Evolutionary conservation across 53 echinoderm and acorn worm species (phyloP).

Genomic region (Holothuria leucospilota): DNA sequence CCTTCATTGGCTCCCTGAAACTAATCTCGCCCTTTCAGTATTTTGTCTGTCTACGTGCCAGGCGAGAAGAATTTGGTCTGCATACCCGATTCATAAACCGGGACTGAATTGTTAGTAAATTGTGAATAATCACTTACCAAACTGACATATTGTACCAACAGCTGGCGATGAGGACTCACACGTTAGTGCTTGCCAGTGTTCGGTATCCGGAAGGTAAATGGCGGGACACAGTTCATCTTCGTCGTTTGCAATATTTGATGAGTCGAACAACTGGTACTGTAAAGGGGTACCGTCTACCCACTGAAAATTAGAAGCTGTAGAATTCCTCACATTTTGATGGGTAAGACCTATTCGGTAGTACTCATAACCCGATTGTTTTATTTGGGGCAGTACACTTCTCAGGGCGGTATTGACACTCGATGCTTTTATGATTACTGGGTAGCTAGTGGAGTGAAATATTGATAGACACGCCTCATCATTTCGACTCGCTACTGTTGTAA

Average conservation of each 20-base stretch:
- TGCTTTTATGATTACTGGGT: conserved; percentile 11
- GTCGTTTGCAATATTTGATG: not conserved
- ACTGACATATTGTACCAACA: conserved; percentile 18
- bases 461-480: not conserved
- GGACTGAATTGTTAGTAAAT: too few species aligned
- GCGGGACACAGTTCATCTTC: not conserved
- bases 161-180: not conserved
- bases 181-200: not conserved
- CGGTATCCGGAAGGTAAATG: not conserved
- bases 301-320: too few species aligned
- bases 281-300: conserved; percentile 24
- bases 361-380: not conserved
- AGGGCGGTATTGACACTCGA: not conserved
- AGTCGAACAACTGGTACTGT: not conserved
- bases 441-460: conserved; percentile 1
- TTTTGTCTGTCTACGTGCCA: too few species aligned
- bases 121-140: not conserved
- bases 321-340: too few species aligned
- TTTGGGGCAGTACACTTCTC: not conserved
- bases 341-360: not conserved
- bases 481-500: not conserved
- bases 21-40: too few species aligned
- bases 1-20: too few species aligned
- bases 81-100: too few species aligned
- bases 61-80: too few species aligned